Conservation (phyloP, 2,797 vertebrate genomes). For the Urocyon cinereoargenteus region DNA sequence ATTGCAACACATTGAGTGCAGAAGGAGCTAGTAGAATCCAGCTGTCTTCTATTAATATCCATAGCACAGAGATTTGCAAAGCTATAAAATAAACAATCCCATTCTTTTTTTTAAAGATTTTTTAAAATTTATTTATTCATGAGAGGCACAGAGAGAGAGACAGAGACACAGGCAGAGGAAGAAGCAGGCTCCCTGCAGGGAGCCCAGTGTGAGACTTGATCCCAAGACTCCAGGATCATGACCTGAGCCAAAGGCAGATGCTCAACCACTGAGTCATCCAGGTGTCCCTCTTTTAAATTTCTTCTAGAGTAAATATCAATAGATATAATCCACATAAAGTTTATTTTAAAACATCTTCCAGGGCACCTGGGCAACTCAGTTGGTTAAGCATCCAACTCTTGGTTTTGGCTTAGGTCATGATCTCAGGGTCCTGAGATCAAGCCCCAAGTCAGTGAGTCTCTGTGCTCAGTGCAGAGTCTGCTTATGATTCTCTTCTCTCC, state of each 20-base stretch:
- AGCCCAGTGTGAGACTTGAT: too few species aligned
- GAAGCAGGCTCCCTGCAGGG: too few species aligned
- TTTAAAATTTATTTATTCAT: too few species aligned
- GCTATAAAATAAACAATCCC: not conserved
- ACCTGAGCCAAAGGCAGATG: too few species aligned
- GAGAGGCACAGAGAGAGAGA: too few species aligned
- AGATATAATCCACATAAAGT: not conserved
- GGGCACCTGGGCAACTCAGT: not conserved
- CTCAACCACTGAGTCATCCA: too few species aligned
- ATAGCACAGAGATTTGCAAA: not conserved
- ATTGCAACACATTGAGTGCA: not conserved
- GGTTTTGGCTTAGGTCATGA: not conserved
- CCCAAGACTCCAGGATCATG: too few species aligned
- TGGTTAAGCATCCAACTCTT: not conserved
- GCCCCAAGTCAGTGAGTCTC: too few species aligned
- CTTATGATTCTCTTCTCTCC: not conserved
- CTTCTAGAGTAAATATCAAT: not conserved
- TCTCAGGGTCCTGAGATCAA: not conserved
- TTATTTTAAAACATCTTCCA: not conserved
- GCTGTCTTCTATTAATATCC: too few species aligned
- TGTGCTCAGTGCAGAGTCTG: not conserved
- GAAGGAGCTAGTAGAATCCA: not conserved
- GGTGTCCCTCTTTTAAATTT: not conserved
- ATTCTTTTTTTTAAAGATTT: too few species aligned
- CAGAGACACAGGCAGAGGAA: too few species aligned